Base-by-base conservation (phyloP, 1,140 invertebrate genomes). In the Macrobrachium rosenbergii region DNA sequence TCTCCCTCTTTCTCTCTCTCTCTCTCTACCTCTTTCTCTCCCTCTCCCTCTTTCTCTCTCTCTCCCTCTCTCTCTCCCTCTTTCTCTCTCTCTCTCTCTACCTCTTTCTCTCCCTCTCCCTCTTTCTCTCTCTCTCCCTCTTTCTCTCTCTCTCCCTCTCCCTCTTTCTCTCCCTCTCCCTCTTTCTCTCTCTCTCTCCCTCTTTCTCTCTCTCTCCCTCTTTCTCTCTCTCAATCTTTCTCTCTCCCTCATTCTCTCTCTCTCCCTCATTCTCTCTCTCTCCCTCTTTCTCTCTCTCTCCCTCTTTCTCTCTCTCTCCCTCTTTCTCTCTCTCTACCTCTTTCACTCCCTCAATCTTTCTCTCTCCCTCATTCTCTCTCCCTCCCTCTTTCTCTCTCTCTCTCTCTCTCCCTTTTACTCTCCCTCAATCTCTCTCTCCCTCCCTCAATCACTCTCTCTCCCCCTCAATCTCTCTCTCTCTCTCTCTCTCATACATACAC, bases 281-380 rank as follows among this genome's bases (percentile, higher is more conserved):
- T 23, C 21, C 5, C 14, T 23, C 14, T 2, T 7, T 37, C 37
- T 21, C 69, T 73, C 14, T 21, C 21, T 73, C 21, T 37, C 21
- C n/a, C n/a, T n/a, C n/a, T n/a, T n/a, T n/a, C 67, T 72, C 67
- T 72, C 67, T 72, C 67, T 72, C 67, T 72, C 67, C 37, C 67
- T 72, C 67, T 72, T 28, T 72, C 67, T 72, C 67, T 72, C 67
- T 72, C 67, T 72, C 67, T n/a, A n/a, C n/a, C n/a, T n/a, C n/a
- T n/a, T n/a, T n/a, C n/a, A n/a, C n/a, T n/a, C n/a, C n/a, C n/a
- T n/a, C n/a, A n/a, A n/a, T n/a, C n/a, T n/a, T n/a, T 72, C 67
- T 72, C 67, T 72, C 67, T 72, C 67, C n/a, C n/a, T n/a, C n/a
- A n/a, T n/a, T 72, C 67, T 72, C 67, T 72, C 67, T 72, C 67